Percentiles rank a stretch among this genome's conserved stretches.
These are phyloP conservation scores for Dryocosmus kuriphilus DNA, from an alignment of 2,888 invertebrate genomes.

Conservation along the genomic window DNA sequence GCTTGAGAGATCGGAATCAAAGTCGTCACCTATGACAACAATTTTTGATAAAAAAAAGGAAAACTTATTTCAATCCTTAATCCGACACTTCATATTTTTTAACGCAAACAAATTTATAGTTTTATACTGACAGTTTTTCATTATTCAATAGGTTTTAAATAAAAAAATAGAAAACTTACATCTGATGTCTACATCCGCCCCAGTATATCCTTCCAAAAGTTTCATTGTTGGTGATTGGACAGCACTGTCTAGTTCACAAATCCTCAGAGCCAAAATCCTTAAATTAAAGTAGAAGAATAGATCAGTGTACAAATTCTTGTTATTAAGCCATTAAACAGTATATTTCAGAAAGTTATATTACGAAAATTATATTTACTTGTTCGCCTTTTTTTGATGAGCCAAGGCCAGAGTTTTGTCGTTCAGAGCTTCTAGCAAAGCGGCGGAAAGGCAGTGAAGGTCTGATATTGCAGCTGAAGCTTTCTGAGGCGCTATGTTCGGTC, in stretches of 20 bases:
- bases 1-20: constrained; percentile 42
- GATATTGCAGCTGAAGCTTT: constrained; percentile 84
- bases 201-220: constrained; percentile 82
- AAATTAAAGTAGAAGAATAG: constrained; percentile 59
- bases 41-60: no score
- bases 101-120: neutral
- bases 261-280: constrained; percentile 89
- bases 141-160: neutral
- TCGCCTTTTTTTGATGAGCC: constrained; percentile 91
- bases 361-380: constrained; percentile 74
- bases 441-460: constrained; percentile 88
- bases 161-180: constrained; percentile 53
- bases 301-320: neutral
- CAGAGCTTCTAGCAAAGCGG: constrained; percentile 89
- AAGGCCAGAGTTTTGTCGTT: constrained; percentile 92
- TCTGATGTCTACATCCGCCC: constrained; percentile 78
- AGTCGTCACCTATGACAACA: constrained; percentile 44
- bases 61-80: neutral
- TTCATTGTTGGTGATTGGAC: constrained; percentile 85
- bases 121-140: no score
- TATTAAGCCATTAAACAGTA: no score
- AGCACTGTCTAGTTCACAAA: constrained; percentile 89
- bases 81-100: no score
- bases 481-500: constrained; percentile 79
- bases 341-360: neutral